Evolutionary conservation across 2,888 invertebrate species (phyloP).

Genomic region (Blomia tropicalis): DNA sequence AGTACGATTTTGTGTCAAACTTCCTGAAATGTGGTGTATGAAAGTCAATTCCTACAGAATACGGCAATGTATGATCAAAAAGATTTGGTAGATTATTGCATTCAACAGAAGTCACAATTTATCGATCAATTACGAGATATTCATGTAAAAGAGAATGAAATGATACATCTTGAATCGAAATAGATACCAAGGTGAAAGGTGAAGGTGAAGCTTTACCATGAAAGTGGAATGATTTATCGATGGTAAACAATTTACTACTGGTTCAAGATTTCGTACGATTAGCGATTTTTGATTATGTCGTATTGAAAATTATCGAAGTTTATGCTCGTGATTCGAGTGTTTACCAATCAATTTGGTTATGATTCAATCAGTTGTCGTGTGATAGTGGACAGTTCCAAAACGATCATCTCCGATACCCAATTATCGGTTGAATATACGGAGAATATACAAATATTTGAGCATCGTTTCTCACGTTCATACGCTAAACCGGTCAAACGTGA

Average conservation of each 20-base stretch:
- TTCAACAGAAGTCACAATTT: slow-evolving; percentile 34
- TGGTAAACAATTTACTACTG: slow-evolving; percentile 37
- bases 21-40: slow-evolving; percentile 73
- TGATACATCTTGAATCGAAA: slow-evolving; percentile 74
- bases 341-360: slow-evolving; percentile 89
- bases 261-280: slow-evolving; percentile 85
- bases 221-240: slow-evolving; percentile 89
- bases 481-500: too few species aligned
- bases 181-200: slow-evolving; percentile 87
- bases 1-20: slow-evolving; percentile 34
- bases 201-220: slow-evolving; percentile 64
- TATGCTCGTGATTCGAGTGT: slow-evolving; percentile 89
- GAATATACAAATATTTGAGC: too few species aligned
- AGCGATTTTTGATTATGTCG: slow-evolving; percentile 92
- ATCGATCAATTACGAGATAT: slow-evolving; percentile 13
- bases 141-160: slow-evolving; percentile 40
- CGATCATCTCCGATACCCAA: too few species aligned
- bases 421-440: too few species aligned
- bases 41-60: slow-evolving; percentile 75
- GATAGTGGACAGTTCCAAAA: too few species aligned
- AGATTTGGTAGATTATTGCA: neutral
- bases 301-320: slow-evolving; percentile 78
- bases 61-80: neutral
- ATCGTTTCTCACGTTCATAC: too few species aligned
- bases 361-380: too few species aligned